These are phyloP conservation scores for Leptinotarsa peninsularis DNA, from an alignment of 2,888 invertebrate genomes.

Conservation along the genomic window DNA sequence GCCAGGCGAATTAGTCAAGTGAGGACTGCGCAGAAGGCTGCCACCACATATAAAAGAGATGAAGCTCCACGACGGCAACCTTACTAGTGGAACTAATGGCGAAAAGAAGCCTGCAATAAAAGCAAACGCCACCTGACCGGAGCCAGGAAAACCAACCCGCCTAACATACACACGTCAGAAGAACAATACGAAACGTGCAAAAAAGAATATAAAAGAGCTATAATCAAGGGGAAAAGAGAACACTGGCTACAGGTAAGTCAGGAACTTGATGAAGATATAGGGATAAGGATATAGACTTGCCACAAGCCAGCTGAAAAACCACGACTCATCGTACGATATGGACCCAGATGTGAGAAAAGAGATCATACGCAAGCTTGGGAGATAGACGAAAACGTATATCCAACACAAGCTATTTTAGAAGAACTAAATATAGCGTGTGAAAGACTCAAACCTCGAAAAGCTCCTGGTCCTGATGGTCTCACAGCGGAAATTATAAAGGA, in stretches of 20 bases:
- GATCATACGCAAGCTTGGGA: neutral
- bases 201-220: neutral
- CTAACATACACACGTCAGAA: neutral
- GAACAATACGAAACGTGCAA: neutral
- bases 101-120: neutral
- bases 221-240: neutral
- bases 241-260: conserved; percentile 2
- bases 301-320: neutral
- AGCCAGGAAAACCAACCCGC: neutral
- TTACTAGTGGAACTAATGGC: conserved; percentile 1
- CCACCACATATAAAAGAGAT: neutral
- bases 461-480: conserved; percentile 21
- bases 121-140: neutral
- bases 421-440: neutral
- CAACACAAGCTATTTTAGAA: neutral
- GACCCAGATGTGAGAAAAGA: neutral
- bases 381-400: neutral
- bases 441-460: conserved; percentile 11
- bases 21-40: neutral
- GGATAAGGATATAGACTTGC: conserved; percentile 2
- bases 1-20: conserved; percentile 7
- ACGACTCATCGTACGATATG: conserved; percentile 14
- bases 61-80: neutral
- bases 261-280: conserved; percentile 11
- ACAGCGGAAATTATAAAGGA: neutral